Conservation (phyloP, 30 jellyfish, hydroid and myxozoan genomes). For the Nemopilema nomurai region DNA sequence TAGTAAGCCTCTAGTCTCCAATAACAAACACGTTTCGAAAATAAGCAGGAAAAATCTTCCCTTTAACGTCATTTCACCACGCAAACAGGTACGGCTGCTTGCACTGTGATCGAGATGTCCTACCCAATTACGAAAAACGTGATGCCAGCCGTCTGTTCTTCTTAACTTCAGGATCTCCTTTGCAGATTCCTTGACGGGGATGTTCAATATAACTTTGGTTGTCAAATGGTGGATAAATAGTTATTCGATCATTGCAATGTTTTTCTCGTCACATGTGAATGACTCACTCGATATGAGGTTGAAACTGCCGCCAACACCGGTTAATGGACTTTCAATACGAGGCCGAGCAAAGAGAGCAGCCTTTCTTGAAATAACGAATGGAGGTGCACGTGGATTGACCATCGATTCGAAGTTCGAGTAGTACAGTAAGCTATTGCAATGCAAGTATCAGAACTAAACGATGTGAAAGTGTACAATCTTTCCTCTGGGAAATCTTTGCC, state of each 20-base stretch:
- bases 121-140: too few species aligned
- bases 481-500: slow-evolving; percentile 98
- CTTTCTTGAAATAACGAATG: too few species aligned
- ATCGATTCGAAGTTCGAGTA: not conserved
- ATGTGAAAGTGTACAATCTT: slow-evolving; percentile 93
- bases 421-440: slow-evolving; percentile 8
- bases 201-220: too few species aligned
- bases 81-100: too few species aligned
- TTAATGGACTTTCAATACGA: not conserved
- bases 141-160: too few species aligned
- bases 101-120: too few species aligned
- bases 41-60: not conserved
- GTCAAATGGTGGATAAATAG: not conserved
- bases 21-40: not conserved
- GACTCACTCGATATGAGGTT: not conserved
- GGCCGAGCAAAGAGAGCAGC: not conserved
- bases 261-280: not conserved
- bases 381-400: not conserved
- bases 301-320: not conserved
- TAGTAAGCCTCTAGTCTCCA: slow-evolving; percentile 15
- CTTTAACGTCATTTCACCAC: not conserved
- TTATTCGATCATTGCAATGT: not conserved
- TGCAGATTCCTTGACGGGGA: too few species aligned
- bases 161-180: too few species aligned
- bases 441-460: slow-evolving; percentile 95